Conservation (phyloP, 64 coral and sea anemone species). For the Dendrophyllia cribrosa region DNA sequence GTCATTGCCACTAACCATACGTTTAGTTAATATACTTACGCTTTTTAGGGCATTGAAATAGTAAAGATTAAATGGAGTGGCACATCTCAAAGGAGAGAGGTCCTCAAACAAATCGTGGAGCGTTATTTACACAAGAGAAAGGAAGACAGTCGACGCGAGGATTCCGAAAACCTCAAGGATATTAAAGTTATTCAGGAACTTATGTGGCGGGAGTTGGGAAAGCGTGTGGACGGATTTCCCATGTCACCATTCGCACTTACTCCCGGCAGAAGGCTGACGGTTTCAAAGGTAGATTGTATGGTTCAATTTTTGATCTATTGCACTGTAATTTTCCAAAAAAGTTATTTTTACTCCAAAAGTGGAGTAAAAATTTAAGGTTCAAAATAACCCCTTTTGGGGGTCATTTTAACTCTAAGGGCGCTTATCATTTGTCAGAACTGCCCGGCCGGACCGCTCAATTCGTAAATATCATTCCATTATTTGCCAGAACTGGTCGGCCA, state of each 20-base stretch:
- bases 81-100: slow-evolving; percentile 6
- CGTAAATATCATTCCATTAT: too few relatives aligned
- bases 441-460: too few relatives aligned
- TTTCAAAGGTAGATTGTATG: background rate
- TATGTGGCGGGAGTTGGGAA: slow-evolving; percentile 44
- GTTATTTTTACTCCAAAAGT: too few relatives aligned
- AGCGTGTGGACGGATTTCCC: background rate
- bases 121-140: slow-evolving; percentile 51
- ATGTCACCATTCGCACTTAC: background rate
- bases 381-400: too few relatives aligned
- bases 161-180: slow-evolving; percentile 19
- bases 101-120: slow-evolving; percentile 56
- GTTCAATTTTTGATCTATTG: too few relatives aligned
- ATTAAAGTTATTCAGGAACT: slow-evolving; percentile 50
- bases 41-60: slow-evolving; percentile 17
- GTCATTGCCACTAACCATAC: too few relatives aligned
- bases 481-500: too few relatives aligned
- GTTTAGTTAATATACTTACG: too few relatives aligned
- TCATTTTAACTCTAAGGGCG: too few relatives aligned
- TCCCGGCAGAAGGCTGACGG: background rate
- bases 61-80: background rate
- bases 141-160: slow-evolving; percentile 23
- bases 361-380: too few relatives aligned
- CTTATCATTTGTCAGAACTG: too few relatives aligned
- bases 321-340: too few relatives aligned